A percentile compares a stretch with the other conserved stretches of the same genome.
These are phyloP conservation scores for Nasonia longicornis DNA, from an alignment of 1,140 invertebrate genomes.

Conservation along the genomic window DNA sequence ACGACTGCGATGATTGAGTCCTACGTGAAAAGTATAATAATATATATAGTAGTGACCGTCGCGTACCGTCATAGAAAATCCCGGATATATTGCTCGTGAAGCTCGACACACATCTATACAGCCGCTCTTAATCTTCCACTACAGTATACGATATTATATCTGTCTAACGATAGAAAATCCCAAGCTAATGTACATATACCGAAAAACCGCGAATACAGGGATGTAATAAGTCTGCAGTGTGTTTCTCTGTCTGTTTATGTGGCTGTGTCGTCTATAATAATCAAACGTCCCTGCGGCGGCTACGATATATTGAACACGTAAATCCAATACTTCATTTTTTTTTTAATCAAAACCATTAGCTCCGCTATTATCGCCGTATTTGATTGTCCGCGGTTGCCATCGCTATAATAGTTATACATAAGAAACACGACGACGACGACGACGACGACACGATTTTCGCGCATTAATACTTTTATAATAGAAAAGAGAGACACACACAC, in stretches of 20 bases:
- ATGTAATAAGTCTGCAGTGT: neutral
- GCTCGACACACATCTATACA: neutral
- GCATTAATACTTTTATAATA: neutral
- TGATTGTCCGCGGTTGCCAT: slow-evolving; percentile 35
- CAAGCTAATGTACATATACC: neutral
- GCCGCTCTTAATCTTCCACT: neutral
- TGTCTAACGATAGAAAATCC: neutral
- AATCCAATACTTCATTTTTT: slow-evolving; percentile 2
- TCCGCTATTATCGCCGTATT: slow-evolving; percentile 35
- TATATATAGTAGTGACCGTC: no score
- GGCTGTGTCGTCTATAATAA: neutral
- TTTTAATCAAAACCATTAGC: neutral
- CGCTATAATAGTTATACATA: slow-evolving; percentile 16
- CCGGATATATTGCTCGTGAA: neutral
- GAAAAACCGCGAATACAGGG: neutral
- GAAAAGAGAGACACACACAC: slow-evolving; percentile 9
- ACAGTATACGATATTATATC: no score
- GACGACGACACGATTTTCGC: neutral
- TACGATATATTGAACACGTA: neutral
- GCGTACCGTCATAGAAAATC: neutral
- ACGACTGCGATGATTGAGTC: no score
- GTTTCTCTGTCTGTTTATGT: no score
- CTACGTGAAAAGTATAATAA: no score
- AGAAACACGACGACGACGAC: slow-evolving; percentile 16
- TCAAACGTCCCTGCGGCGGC: neutral